Conservation (phyloP, 1,140 invertebrate genomes). For the Microplitis demolitor region DNA sequence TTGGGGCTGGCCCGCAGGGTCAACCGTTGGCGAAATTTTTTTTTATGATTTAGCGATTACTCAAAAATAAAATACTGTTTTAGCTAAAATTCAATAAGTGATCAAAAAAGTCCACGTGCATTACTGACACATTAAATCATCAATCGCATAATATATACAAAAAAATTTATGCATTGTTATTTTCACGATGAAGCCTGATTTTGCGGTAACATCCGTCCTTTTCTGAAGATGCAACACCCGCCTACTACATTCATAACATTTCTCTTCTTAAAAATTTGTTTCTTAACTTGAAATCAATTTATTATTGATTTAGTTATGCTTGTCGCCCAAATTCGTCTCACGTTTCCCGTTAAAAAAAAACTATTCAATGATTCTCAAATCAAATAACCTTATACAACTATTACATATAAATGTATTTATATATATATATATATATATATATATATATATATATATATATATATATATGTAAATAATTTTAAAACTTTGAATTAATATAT, state of each 20-base stretch:
- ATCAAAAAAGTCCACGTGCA: slow-evolving; percentile 34
- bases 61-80: neutral
- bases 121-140: neutral
- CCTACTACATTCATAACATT: slow-evolving; percentile 16
- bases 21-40: too few species aligned
- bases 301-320: neutral
- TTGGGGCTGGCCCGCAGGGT: too few species aligned
- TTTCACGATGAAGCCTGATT: slow-evolving; percentile 50
- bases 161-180: slow-evolving; percentile 53
- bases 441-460: too few species aligned
- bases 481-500: too few species aligned
- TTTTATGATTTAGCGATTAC: too few species aligned
- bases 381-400: too few species aligned
- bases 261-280: slow-evolving; percentile 4
- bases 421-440: too few species aligned
- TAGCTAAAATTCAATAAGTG: neutral
- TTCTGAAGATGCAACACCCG: slow-evolving; percentile 13
- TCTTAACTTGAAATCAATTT: slow-evolving; percentile 20
- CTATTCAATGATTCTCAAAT: too few species aligned
- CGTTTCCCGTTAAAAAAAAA: too few species aligned
- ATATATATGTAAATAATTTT: too few species aligned
- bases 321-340: neutral
- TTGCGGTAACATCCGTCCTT: slow-evolving; percentile 45
- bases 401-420: too few species aligned
- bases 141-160: slow-evolving; percentile 1